Conservation (phyloP, 2,888 invertebrate genomes). For the Atethmia centrago region DNA sequence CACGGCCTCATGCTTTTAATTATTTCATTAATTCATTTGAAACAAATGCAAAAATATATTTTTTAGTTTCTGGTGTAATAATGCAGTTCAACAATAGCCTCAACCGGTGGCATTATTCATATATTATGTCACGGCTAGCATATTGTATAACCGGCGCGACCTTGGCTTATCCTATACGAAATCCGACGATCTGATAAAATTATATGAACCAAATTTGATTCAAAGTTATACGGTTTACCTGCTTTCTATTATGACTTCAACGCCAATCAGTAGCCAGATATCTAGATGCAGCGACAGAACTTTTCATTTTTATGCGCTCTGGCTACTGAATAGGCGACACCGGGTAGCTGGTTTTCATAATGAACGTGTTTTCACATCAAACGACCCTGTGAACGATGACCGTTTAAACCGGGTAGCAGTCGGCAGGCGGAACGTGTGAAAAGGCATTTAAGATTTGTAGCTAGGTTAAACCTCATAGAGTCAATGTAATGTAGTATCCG, state of each 20-base stretch:
- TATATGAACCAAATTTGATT: neutral
- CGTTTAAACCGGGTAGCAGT: neutral
- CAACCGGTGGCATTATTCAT: neutral
- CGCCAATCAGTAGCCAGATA: neutral
- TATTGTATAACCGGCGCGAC: neutral
- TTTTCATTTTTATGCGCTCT: neutral
- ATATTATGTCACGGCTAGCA: neutral
- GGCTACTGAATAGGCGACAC: no score
- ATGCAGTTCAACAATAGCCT: neutral
- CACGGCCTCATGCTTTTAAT: neutral
- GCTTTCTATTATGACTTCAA: neutral
- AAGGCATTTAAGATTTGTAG: no score
- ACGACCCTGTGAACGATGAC: neutral
- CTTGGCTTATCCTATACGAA: conserved; percentile 20
- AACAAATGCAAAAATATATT: neutral
- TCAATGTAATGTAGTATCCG: neutral
- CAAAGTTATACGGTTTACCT: neutral
- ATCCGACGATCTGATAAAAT: conserved; percentile 3
- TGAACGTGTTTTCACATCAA: no score
- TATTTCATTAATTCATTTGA: neutral
- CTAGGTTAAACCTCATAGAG: neutral
- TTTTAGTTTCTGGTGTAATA: neutral
- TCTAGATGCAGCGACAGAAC: neutral
- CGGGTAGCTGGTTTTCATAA: no score
- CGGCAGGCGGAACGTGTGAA: no score